A percentile compares a stretch with the other conserved stretches of the same genome.
Conservation (phyloP, 2,113 vertebrate species). For the Gila orcuttii region DNA sequence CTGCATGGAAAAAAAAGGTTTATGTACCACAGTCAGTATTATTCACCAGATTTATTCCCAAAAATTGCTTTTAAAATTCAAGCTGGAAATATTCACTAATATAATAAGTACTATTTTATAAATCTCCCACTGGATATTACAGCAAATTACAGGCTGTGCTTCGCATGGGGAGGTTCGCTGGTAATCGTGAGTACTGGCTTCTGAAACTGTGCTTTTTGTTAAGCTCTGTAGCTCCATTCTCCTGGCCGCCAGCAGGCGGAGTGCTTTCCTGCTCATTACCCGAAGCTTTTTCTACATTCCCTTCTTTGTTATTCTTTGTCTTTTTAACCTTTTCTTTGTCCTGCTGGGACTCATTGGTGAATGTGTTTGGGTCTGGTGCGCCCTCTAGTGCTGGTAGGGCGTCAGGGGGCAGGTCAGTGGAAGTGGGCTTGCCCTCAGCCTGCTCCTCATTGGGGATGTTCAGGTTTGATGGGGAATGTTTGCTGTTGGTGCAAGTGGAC, state of each 20-base stretch:
- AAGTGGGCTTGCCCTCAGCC: slow-evolving; percentile 67
- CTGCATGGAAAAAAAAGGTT: neutral
- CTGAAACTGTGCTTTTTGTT: slow-evolving; percentile 71
- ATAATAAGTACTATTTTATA: neutral
- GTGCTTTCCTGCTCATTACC: slow-evolving; percentile 54
- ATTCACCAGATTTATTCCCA: neutral
- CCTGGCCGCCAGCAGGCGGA: slow-evolving; percentile 53
- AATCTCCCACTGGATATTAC: slow-evolving; percentile 47
- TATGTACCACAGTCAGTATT: neutral
- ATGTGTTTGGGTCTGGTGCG: slow-evolving; percentile 51
- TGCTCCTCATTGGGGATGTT: slow-evolving; percentile 65
- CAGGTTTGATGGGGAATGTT: slow-evolving; percentile 68
- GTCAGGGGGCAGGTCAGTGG: slow-evolving; percentile 63
- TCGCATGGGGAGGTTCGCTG: slow-evolving; percentile 69
- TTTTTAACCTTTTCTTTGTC: slow-evolving; percentile 71
- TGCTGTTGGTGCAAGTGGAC: slow-evolving; percentile 67
- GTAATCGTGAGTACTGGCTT: slow-evolving; percentile 71
- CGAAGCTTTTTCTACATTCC: slow-evolving; percentile 55
- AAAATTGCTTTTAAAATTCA: neutral
- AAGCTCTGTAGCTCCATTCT: slow-evolving; percentile 61
- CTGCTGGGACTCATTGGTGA: slow-evolving; percentile 59
- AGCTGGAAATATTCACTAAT: neutral
- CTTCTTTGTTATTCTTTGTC: slow-evolving; percentile 71
- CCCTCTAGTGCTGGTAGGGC: slow-evolving; percentile 62
- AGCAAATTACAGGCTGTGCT: slow-evolving; percentile 71